Evolutionary conservation across 1,140 invertebrate species (phyloP).

Genomic region (Myzus persicae): DNA sequence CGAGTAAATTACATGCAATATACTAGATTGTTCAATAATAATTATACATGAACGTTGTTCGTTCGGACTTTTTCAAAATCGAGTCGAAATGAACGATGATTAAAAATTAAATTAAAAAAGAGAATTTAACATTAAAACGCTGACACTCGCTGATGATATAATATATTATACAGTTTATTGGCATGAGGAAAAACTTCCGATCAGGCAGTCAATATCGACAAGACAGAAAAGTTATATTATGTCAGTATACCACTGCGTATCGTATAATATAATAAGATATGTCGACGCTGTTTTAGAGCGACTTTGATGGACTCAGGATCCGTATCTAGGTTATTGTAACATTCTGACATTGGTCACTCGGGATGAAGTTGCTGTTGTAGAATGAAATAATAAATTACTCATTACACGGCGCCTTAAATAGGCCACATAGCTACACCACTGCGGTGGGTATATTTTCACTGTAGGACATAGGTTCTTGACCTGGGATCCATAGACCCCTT

Average conservation of each 20-base stretch:
- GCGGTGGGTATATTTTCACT: neutral
- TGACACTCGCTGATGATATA: neutral
- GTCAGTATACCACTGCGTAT: too few species aligned
- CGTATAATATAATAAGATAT: neutral
- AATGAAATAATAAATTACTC: neutral
- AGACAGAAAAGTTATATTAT: neutral
- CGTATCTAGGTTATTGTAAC: too few species aligned
- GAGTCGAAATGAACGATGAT: neutral
- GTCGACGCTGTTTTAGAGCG: too few species aligned
- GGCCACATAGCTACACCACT: neutral
- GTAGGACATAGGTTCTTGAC: too few species aligned
- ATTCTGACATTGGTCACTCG: too few species aligned
- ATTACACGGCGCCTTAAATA: neutral
- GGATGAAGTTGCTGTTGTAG: neutral
- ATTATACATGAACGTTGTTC: neutral
- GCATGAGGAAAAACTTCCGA: neutral
- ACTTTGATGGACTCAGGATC: neutral
- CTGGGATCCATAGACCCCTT: too few species aligned
- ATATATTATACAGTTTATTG: neutral
- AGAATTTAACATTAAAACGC: neutral
- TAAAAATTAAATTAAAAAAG: neutral
- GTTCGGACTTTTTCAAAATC: neutral
- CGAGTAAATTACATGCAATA: neutral
- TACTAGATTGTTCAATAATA: neutral
- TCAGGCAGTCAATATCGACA: neutral